Conservation (phyloP, 2,797 vertebrate genomes). For the Anisognathus igniventris region DNA sequence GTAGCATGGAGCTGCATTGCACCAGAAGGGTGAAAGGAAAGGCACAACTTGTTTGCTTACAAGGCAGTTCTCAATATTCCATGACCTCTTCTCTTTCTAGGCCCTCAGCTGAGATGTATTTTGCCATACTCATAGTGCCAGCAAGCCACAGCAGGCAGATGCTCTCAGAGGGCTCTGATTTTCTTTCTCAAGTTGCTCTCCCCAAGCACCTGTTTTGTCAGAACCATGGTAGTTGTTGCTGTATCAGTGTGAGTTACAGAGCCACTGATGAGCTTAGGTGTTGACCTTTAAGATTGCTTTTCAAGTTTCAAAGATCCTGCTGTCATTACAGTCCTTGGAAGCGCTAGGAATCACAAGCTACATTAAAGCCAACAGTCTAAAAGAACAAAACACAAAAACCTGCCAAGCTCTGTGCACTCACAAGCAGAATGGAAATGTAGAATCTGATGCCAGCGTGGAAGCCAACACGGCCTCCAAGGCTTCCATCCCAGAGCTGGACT, state of each 20-base stretch:
- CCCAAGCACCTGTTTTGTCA: background rate
- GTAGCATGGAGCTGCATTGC: background rate
- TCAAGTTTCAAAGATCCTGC: background rate
- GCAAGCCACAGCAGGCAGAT: background rate
- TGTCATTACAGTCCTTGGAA: background rate
- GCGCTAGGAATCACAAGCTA: background rate
- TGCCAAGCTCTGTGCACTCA: background rate
- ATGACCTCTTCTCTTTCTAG: background rate
- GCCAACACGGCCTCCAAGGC: background rate
- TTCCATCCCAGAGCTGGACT: background rate
- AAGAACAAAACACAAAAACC: background rate
- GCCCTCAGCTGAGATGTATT: background rate
- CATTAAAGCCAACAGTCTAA: background rate
- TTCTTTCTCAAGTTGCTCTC: background rate
- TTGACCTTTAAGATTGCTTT: slow-evolving; percentile 2
- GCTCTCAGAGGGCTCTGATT: background rate
- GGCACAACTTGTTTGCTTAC: background rate
- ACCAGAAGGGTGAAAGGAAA: background rate
- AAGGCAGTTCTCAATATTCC: background rate
- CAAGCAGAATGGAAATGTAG: background rate
- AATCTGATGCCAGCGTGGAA: background rate
- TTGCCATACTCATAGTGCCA: background rate
- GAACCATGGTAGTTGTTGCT: background rate
- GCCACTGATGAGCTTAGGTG: background rate
- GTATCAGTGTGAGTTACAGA: background rate